phyloP scores from a whole-genome alignment of 1,140 invertebrate species.

The Eufriesea mexicana region DNA sequence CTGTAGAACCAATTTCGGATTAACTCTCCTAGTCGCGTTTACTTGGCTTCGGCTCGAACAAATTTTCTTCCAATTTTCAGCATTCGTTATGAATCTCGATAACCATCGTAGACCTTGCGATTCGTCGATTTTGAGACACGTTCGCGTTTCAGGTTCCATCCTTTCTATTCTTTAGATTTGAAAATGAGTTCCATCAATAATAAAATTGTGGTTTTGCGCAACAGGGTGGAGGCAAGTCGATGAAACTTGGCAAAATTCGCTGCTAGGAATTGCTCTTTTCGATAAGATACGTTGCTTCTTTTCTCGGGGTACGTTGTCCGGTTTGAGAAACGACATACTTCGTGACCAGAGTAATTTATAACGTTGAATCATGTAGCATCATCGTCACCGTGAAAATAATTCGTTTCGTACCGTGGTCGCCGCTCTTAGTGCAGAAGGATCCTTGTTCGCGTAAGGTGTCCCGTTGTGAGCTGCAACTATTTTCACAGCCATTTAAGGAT shows the following conservation, averaged over 20 bases:
- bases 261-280: too few species aligned
- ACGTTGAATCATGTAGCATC: background rate
- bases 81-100: background rate
- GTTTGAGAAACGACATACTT: background rate
- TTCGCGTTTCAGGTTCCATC: too few species aligned
- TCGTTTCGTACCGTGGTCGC: background rate
- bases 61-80: background rate
- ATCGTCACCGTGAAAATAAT: background rate
- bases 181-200: too few species aligned
- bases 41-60: too few species aligned
- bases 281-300: too few species aligned
- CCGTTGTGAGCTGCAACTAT: background rate
- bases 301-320: background rate
- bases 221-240: too few species aligned
- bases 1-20: background rate
- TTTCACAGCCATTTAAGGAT: conserved; percentile 15
- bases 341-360: background rate
- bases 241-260: too few species aligned
- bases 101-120: background rate
- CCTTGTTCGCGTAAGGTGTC: conserved; percentile 12
- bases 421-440: background rate
- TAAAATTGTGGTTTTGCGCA: too few species aligned
- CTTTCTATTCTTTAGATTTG: too few species aligned
- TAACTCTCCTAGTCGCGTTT: background rate
- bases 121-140: background rate